Conservation (phyloP, 2,113 vertebrate species). For the Cochlearius cochlearius region DNA sequence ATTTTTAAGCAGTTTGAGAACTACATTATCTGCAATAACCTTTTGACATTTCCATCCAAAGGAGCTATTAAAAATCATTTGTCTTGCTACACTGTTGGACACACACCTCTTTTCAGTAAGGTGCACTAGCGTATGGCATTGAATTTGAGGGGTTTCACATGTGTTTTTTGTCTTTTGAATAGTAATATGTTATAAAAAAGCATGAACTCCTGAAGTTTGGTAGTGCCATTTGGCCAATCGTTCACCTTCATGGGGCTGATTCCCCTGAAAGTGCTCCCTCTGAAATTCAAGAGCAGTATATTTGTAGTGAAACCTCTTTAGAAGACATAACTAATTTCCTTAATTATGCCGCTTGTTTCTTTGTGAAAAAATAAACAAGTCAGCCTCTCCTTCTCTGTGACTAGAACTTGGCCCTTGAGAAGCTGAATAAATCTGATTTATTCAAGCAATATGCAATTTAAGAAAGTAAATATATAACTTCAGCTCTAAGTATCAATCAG, state of each 20-base stretch:
- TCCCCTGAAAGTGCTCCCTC: neutral
- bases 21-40: neutral
- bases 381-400: neutral
- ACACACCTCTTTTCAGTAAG: neutral
- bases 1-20: slow-evolving; percentile 1
- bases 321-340: neutral
- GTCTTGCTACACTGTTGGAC: neutral
- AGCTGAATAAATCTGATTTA: neutral
- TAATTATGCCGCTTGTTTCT: neutral
- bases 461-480: neutral
- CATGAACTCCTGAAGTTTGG: neutral
- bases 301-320: neutral
- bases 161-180: neutral
- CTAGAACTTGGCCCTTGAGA: neutral
- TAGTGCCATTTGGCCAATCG: neutral
- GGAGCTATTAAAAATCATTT: neutral
- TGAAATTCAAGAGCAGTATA: neutral
- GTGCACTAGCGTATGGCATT: neutral
- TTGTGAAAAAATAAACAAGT: neutral
- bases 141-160: neutral
- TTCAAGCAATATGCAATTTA: neutral
- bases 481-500: neutral
- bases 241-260: neutral
- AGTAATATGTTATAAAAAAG: neutral
- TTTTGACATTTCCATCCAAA: neutral